Percentiles rank a stretch among this genome's conserved stretches.
Evolutionary conservation across 2,113 vertebrate species (phyloP).

Genomic region (Galbula dea): DNA sequence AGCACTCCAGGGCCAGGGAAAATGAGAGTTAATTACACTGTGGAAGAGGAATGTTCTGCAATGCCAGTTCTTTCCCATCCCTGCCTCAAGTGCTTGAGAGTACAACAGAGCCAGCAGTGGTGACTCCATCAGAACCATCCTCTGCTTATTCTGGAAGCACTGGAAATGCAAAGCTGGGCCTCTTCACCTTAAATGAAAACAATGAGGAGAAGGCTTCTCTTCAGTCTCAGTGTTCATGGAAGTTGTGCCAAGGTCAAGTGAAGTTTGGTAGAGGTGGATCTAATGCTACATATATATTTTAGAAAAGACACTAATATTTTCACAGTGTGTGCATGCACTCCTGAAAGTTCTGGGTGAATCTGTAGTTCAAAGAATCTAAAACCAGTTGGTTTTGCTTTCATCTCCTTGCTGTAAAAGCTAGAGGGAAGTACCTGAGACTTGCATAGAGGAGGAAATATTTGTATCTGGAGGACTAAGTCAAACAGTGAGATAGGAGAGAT

Average conservation of each 20-base stretch:
- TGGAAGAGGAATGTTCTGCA: neutral
- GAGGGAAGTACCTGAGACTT: neutral
- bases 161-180: neutral
- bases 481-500: neutral
- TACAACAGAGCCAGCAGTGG: neutral
- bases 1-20: conserved; percentile 5
- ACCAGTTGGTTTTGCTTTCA: neutral
- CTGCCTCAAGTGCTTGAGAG: neutral
- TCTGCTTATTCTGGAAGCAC: neutral
- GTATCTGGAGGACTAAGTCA: neutral
- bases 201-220: neutral
- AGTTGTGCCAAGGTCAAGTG: neutral
- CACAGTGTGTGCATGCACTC: neutral
- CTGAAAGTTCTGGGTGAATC: neutral
- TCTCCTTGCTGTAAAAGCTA: neutral
- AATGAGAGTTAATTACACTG: conserved; percentile 9
- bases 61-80: neutral
- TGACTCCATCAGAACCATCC: neutral
- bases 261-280: neutral
- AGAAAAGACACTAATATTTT: neutral
- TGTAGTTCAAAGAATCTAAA: neutral
- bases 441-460: neutral
- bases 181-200: neutral
- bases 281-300: neutral
- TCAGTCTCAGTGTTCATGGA: neutral